phyloP scores from a whole-genome alignment of 1,140 invertebrate species.

The Lordiphosa mommai region DNA sequence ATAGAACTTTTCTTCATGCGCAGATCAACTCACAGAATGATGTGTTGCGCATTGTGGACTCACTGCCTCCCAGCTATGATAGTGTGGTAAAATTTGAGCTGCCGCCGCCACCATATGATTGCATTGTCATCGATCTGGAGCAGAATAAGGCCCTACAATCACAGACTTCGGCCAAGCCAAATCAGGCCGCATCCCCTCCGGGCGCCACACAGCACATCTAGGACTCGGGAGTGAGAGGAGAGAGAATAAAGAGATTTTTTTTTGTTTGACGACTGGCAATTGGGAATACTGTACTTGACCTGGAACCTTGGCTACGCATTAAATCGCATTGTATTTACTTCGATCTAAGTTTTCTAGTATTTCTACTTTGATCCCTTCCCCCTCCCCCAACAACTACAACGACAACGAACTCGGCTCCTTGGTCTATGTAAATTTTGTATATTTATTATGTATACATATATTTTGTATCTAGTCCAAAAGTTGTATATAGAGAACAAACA shows the following conservation, averaged over 20 bases:
- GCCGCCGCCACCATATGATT: constrained; percentile 72
- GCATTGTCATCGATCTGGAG: constrained; percentile 66
- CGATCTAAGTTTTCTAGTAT: constrained; percentile 54
- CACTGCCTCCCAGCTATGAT: constrained; percentile 74
- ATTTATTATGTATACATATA: constrained; percentile 44
- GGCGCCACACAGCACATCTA: constrained; percentile 51
- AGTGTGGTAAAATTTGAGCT: constrained; percentile 73
- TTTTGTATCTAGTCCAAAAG: constrained; percentile 64
- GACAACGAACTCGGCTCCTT: neutral
- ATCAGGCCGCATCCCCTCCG: constrained; percentile 9
- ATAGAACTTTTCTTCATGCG: neutral
- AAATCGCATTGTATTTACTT: constrained; percentile 67
- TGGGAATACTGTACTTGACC: constrained; percentile 31
- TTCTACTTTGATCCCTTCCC: constrained; percentile 16
- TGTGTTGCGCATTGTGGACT: constrained; percentile 74
- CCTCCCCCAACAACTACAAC: too few species aligned
- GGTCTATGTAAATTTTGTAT: constrained; percentile 9
- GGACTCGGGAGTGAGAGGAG: neutral
- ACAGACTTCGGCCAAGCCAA: constrained; percentile 39
- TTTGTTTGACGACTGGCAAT: constrained; percentile 24
- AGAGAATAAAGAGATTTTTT: constrained; percentile 54
- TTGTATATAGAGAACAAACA: constrained; percentile 45
- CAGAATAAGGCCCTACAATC: constrained; percentile 54
- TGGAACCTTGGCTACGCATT: constrained; percentile 14
- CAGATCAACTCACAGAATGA: constrained; percentile 79